A percentile compares a stretch with the other conserved stretches of the same genome.
phyloP scores from a whole-genome alignment of 2,888 invertebrate species.

The Pemphredon lugubris region DNA sequence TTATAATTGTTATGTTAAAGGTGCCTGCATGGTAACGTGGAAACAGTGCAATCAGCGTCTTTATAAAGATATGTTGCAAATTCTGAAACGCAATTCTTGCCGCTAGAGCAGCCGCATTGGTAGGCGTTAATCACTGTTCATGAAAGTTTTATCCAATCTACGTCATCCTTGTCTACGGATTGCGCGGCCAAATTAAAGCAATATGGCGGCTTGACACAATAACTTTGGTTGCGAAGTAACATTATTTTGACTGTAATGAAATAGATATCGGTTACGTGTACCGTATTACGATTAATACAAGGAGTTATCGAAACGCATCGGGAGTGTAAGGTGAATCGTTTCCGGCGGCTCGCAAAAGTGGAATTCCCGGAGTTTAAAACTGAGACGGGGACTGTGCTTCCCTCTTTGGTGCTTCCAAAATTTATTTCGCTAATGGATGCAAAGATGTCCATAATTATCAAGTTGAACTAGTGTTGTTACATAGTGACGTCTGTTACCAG shows the following conservation, averaged over 20 bases:
- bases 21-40: too few relatives aligned
- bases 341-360: not conserved
- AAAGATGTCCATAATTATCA: slow-evolving; percentile 51
- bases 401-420: slow-evolving; percentile 32
- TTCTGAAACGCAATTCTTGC: not conserved
- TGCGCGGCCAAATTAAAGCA: slow-evolving; percentile 67
- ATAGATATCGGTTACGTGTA: slow-evolving; percentile 17
- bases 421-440: slow-evolving; percentile 53
- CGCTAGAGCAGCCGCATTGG: slow-evolving; percentile 3
- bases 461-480: slow-evolving; percentile 27
- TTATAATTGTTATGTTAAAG: too few relatives aligned
- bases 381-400: too few relatives aligned
- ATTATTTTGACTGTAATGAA: slow-evolving; percentile 55
- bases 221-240: slow-evolving; percentile 55
- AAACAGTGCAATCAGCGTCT: too few relatives aligned
- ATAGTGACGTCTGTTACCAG: slow-evolving; percentile 22
- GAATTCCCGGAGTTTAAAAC: slow-evolving; percentile 13
- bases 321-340: too few relatives aligned
- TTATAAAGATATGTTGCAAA: too few relatives aligned
- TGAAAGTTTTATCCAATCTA: too few relatives aligned
- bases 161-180: slow-evolving; percentile 33
- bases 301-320: slow-evolving; percentile 6
- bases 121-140: too few relatives aligned
- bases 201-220: slow-evolving; percentile 68
- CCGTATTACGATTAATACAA: slow-evolving; percentile 17